Evolutionary conservation across 2,888 invertebrate genomes (phyloP).

Genomic region (Erebia epiphron): DNA sequence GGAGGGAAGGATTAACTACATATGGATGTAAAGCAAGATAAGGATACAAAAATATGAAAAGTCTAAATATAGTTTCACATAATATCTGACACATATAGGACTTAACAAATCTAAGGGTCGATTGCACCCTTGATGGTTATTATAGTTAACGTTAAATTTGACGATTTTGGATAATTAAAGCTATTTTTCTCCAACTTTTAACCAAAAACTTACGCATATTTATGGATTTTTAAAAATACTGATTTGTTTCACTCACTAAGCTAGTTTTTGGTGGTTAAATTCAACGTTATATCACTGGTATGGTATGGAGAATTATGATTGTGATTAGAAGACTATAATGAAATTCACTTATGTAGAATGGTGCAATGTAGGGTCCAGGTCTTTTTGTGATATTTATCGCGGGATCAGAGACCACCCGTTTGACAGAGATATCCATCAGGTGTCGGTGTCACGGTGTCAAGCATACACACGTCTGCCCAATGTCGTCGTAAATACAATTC

Average conservation of each 20-base stretch:
- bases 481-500: constrained; percentile 73
- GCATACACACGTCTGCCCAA: constrained; percentile 44
- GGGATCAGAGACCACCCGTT: constrained; percentile 56
- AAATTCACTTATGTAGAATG: neutral
- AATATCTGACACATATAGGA: neutral
- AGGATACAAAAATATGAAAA: neutral
- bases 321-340: neutral
- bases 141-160: too few species aligned
- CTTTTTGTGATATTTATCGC: neutral
- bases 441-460: constrained; percentile 64
- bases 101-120: neutral
- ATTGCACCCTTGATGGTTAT: too few species aligned
- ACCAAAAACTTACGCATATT: too few species aligned
- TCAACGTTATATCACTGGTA: too few species aligned
- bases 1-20: constrained; percentile 9
- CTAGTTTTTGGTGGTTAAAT: too few species aligned
- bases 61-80: neutral
- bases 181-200: too few species aligned
- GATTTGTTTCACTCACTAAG: too few species aligned
- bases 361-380: neutral
- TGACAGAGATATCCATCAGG: constrained; percentile 58
- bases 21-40: constrained; percentile 5
- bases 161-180: too few species aligned
- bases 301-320: too few species aligned
- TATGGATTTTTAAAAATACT: too few species aligned